Base-by-base conservation (phyloP, 2,888 invertebrate genomes). In the Timema cristinae region DNA sequence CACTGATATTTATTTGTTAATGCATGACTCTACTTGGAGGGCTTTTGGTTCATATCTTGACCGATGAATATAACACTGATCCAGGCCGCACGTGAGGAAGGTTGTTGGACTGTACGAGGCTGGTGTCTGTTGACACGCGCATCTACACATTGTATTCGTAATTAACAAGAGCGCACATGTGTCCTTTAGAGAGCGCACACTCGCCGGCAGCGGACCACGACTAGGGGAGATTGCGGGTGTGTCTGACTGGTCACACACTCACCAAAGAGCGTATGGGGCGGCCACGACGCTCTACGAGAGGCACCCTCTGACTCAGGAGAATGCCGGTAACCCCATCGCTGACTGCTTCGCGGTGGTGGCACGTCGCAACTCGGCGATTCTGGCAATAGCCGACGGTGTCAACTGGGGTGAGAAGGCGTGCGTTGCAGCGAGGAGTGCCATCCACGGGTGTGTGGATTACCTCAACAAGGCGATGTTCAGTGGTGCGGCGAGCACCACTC, bases 401-500 rank as follows among this genome's bases (percentile, higher is more conserved):
- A 95, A 95, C 83, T 95, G 95, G 95, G 95, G 95, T 81, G 91
- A 93, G 80, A 93, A 93, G 78, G 92, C 94, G 47, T 88, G 91
- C 72, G 83, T 93, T 76, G 94, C 94, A 15, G 93, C 93, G n/a
- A 86, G 92, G 76, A 92, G 93, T 72, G 95, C 94, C 0, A 88
- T 95, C 15, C 92, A 94, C 78, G 95, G 94, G 49, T 91, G 92
- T 78, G 86, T 95, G 76, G 91, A 93, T 78, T 93, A 93, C 81
- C 84, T 95, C 77, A 92, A 94, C 80, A 88, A 89, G 77, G 90
- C 89, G 1, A 82, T 91, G 71, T 91, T 87, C 78, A 84, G 84
- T 11, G 79, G 82, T 49, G 67, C 72, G 32, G 73, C 49, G 13
- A 68, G 77, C 11, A 73, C 77, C 48, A 73, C 75, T 71, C 75